phyloP scores from a whole-genome alignment of 2,113 vertebrate genomes.

The Cygnus buccinator region DNA sequence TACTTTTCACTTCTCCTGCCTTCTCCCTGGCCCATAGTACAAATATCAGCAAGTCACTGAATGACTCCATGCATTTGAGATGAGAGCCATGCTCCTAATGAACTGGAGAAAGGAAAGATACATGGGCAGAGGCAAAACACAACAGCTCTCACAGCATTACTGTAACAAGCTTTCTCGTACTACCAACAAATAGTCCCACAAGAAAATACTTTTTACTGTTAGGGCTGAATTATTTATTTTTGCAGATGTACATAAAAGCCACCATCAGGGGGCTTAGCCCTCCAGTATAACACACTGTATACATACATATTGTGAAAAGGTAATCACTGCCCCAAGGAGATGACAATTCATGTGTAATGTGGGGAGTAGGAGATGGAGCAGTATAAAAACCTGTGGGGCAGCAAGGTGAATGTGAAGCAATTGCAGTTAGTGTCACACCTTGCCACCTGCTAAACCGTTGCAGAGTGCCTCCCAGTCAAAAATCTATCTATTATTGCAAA shows the following conservation, averaged over 20 bases:
- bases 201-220: neutral
- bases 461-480: neutral
- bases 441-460: neutral
- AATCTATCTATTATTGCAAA: neutral
- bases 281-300: neutral
- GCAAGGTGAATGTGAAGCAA: neutral
- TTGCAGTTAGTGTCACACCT: neutral
- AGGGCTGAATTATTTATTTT: neutral
- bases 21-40: neutral
- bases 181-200: neutral
- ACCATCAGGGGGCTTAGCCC: neutral
- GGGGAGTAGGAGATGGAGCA: neutral
- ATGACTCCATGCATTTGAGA: neutral
- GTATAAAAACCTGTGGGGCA: neutral
- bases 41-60: neutral
- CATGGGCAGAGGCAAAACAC: neutral
- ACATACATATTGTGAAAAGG: neutral
- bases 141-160: rapidly evolving
- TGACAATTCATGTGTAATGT: neutral
- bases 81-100: neutral
- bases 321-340: neutral
- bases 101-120: neutral
- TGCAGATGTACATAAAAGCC: neutral
- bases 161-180: neutral
- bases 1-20: neutral